Percentiles rank a stretch among this genome's conserved stretches.
Evolutionary conservation across 2,113 vertebrate species (phyloP).

Genomic region (Melanostigma gelatinosum): DNA sequence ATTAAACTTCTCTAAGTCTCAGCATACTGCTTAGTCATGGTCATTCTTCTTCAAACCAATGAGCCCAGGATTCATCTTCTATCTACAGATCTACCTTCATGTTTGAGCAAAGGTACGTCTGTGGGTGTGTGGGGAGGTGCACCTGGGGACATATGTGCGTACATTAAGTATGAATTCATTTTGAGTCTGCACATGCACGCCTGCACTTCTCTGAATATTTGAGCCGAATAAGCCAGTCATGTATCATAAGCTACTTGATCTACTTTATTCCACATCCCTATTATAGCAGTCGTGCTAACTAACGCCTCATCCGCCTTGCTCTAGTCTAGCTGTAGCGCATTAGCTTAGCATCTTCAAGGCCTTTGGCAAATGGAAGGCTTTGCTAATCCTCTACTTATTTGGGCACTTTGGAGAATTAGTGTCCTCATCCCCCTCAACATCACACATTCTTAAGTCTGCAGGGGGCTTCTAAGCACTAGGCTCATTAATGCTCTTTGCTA

Average conservation of each 20-base stretch:
- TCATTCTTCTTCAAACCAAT: slow-evolving; percentile 51
- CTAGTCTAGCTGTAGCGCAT: slow-evolving; percentile 49
- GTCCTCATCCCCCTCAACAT: slow-evolving; percentile 73
- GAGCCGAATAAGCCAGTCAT: slow-evolving; percentile 12
- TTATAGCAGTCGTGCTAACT: slow-evolving; percentile 48
- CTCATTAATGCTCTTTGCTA: slow-evolving; percentile 70
- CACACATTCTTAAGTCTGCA: slow-evolving; percentile 65
- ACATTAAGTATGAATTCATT: background rate
- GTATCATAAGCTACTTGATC: slow-evolving; percentile 26
- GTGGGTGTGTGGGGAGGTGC: background rate
- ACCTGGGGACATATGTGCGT: slow-evolving; percentile 4
- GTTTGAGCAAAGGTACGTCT: slow-evolving; percentile 10
- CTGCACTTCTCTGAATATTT: slow-evolving; percentile 27
- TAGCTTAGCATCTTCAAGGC: slow-evolving; percentile 76
- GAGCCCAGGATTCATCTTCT: slow-evolving; percentile 23
- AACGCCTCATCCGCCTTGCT: slow-evolving; percentile 24
- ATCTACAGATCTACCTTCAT: slow-evolving; percentile 11
- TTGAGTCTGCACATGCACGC: background rate
- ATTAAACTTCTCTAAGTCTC: slow-evolving; percentile 60
- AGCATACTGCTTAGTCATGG: slow-evolving; percentile 54
- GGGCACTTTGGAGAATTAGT: slow-evolving; percentile 77
- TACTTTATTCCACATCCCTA: slow-evolving; percentile 15
- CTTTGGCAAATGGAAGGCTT: slow-evolving; percentile 69
- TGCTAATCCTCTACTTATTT: slow-evolving; percentile 77
- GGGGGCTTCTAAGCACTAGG: slow-evolving; percentile 54